Base-by-base conservation (phyloP, 23 tunicate species). In the Clavelina lepadiformis region DNA sequence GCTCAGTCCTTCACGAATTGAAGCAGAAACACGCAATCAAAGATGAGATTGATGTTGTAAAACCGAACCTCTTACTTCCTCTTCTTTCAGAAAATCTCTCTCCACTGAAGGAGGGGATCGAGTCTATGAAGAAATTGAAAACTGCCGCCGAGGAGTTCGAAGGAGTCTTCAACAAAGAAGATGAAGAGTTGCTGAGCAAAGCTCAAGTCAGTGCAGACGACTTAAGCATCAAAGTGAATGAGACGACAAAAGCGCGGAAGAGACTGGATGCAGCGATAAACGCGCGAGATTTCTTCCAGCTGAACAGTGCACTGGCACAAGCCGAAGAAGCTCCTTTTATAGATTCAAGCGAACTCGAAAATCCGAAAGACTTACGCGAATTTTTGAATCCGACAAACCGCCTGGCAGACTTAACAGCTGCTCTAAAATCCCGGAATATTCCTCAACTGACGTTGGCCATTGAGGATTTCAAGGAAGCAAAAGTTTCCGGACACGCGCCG, bases 341-440 rank as follows among this genome's bases (percentile, higher is more conserved):
- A 18, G 82, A 75, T 13, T 13, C 51, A 33, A 35, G 37, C 13
- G 59, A 58, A 20, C 52, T 83, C 27, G 41, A 56, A n/a, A 70
- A 76, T 3, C 63, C 91, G 31, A 34, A 55, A 60, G 73, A 83
- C 19, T 41, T 83, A 2, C 60, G 73, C 28, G 74, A 66, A 28
- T 83, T 83, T 77, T 55, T 83, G 13, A 70, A 83, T 68, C 91
- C 91, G 1, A 61, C 31, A 37, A 65, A 50, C 4, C 67, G 91
- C n/a, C 46, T 47, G 20, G 65, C 56, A 26, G 82, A 54, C 0
- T 62, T 83, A 7, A 83, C 65, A 51, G 56, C 33, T 0, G 91
- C 76, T 0, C 67, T 83, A 25, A 32, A 54, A 19, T 30, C 50
- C 0, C 63, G 91, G 36, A 62, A 76, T 59, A 75, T 75, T 20